phyloP scores from a whole-genome alignment of 2,888 invertebrate species.

The Cryptocephalus primarius region DNA sequence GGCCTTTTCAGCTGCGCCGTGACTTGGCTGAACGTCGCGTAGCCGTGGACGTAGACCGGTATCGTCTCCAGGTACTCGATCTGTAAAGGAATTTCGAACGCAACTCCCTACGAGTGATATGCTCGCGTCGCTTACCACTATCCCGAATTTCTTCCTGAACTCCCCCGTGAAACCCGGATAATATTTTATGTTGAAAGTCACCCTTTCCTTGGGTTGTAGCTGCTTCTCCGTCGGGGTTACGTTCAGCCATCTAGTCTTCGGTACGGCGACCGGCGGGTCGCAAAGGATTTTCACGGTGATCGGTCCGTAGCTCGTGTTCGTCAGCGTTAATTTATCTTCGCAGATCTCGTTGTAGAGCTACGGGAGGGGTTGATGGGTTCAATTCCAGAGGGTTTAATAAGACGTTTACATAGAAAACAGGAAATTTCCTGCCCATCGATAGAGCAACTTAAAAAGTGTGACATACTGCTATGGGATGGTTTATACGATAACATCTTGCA shows the following conservation, averaged over 20 bases:
- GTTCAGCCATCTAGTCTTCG: conserved; percentile 39
- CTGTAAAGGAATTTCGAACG: conserved; percentile 30
- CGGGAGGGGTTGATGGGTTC: too few species aligned
- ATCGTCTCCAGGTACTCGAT: conserved; percentile 45
- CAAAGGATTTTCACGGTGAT: not conserved
- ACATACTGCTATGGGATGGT: too few species aligned
- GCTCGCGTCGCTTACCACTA: conserved; percentile 24
- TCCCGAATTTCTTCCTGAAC: conserved; percentile 37
- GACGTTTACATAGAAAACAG: too few species aligned
- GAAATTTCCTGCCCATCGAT: too few species aligned
- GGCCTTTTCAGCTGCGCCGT: conserved; percentile 42
- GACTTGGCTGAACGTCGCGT: conserved; percentile 49
- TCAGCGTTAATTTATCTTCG: conserved; percentile 29
- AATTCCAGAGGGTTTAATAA: too few species aligned
- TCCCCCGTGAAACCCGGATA: conserved; percentile 46
- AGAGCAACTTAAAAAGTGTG: too few species aligned
- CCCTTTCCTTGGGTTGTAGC: conserved; percentile 36
- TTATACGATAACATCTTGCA: too few species aligned
- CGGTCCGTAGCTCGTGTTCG: conserved; percentile 37
- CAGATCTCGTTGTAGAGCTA: conserved; percentile 33
- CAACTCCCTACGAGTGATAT: too few species aligned
- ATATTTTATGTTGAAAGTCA: conserved; percentile 39
- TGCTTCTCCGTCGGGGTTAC: conserved; percentile 37
- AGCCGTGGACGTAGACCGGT: conserved; percentile 44
- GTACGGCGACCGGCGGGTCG: conserved; percentile 17